Conservation (phyloP, 1,140 invertebrate species). For the Drosophila saltans region DNA sequence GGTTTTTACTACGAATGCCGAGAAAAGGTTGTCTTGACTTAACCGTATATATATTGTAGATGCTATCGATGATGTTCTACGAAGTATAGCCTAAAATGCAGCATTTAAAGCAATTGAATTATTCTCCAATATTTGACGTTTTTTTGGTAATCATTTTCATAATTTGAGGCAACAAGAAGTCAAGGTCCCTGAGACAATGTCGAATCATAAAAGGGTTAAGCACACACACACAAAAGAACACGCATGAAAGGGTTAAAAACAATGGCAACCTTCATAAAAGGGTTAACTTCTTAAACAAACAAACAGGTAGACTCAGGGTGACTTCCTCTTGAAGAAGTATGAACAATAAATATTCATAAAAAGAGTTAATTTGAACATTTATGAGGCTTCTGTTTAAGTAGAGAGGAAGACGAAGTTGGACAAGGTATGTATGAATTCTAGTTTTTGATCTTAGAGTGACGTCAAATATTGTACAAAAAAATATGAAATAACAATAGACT, state of each 20-base stretch:
- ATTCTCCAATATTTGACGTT: constrained; percentile 15
- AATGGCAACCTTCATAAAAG: constrained; percentile 25
- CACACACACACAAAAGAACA: constrained; percentile 21
- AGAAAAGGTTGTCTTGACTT: constrained; percentile 36
- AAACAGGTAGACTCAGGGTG: constrained; percentile 3
- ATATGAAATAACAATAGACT: too few relatives aligned
- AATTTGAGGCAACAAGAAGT: constrained; percentile 28
- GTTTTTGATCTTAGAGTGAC: too few relatives aligned
- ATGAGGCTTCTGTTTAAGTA: constrained; percentile 36
- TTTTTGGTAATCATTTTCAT: neutral
- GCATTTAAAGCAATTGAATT: neutral
- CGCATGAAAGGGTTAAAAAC: constrained; percentile 62
- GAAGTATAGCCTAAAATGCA: constrained; percentile 34
- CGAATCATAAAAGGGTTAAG: constrained; percentile 69
- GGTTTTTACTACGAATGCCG: constrained; percentile 42
- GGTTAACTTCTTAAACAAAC: constrained; percentile 10
- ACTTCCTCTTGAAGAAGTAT: neutral
- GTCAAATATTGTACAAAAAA: too few relatives aligned
- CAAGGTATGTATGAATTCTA: too few relatives aligned
- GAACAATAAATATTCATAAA: constrained; percentile 68
- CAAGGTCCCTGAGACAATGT: constrained; percentile 53
- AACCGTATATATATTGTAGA: constrained; percentile 35
- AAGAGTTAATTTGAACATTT: constrained; percentile 66
- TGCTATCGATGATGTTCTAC: constrained; percentile 16
- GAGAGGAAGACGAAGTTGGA: neutral